These are phyloP conservation scores for Asteroscopus sphinx DNA, from an alignment of 2,888 invertebrate species.

Conservation along the genomic window DNA sequence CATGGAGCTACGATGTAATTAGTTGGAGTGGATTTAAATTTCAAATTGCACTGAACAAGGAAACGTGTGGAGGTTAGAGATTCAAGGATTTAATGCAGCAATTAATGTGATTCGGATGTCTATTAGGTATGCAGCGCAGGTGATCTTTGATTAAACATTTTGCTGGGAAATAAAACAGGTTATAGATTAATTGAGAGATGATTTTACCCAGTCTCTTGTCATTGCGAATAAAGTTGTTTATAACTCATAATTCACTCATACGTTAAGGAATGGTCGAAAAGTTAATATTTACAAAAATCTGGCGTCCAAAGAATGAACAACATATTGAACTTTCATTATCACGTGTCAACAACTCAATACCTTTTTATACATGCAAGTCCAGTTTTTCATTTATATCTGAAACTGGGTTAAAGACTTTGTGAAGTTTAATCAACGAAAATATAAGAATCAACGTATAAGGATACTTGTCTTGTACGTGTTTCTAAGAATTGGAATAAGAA, in stretches of 20 bases:
- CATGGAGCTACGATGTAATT: slow-evolving; percentile 69
- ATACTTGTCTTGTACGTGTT: slow-evolving; percentile 18
- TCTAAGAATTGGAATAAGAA: neutral
- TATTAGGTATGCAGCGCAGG: slow-evolving; percentile 16
- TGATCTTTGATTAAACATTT: neutral
- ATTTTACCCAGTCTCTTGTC: too few species aligned
- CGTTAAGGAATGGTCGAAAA: too few species aligned
- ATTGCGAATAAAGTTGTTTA: too few species aligned
- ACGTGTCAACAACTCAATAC: neutral
- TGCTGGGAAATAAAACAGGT: neutral
- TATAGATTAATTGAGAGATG: too few species aligned
- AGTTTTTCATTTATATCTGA: slow-evolving; percentile 6
- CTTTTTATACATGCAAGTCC: neutral
- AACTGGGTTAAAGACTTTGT: slow-evolving; percentile 6
- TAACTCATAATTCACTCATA: too few species aligned
- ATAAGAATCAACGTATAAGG: neutral
- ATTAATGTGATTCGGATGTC: slow-evolving; percentile 43
- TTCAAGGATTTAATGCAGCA: slow-evolving; percentile 57
- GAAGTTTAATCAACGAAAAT: neutral
- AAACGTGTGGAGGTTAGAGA: slow-evolving; percentile 61
- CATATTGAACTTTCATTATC: too few species aligned
- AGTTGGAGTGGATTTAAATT: slow-evolving; percentile 62
- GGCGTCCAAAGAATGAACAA: too few species aligned
- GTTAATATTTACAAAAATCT: too few species aligned
- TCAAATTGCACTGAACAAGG: slow-evolving; percentile 58